Base-by-base conservation (phyloP, 30 jellyfish, hydroid and myxozoan genomes). In the Sanderia malayensis region DNA sequence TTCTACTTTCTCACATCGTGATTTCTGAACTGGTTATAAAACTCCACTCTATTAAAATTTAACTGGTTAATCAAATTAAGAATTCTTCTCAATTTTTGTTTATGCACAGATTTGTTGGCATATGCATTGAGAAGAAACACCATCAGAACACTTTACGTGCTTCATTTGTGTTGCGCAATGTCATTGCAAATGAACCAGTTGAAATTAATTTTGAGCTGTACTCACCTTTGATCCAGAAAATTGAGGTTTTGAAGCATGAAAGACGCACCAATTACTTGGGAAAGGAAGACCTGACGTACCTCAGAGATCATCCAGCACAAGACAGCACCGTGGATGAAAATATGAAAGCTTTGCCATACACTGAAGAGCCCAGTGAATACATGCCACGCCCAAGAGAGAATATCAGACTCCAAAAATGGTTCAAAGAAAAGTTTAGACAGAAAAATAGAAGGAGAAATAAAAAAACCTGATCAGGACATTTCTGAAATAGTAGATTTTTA, bases 201-300 rank as follows among this genome's bases (percentile, higher is more conserved):
- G 99, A 92, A 74, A 78, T 84, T 53, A 84, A 66, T 32, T 92
- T 86, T 76, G 94, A 86, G 34, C 67, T 76, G 31, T 84, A 84
- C 45, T 70, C 93, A 11, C 99, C 99, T 23, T 74, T 92, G 44
- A 84, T 92, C 18, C 99, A 92, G 57, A 92, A 85, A 44, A 85
- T 92, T 21, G 99, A 92, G 70, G 95, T 92, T 34, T 61, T 92
- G 55, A 95, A 94, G 45, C 99, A 92, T 58, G 96, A 92, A 73
- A 67, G 88, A 58, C 60, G 96, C 63, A 82, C 83, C 21, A 66
- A 87, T 68, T 70, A 34, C 30, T 2, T 26, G 11, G 89, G 81
- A 1, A 57, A 67, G 53, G 76, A 29, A 28, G 95, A 94, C 28
- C 71, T 84, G 8, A 80, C 76, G 32, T 78, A 47, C 49, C 73